Conservation (phyloP, 2,888 invertebrate genomes). For the Plagiodera versicolora region DNA sequence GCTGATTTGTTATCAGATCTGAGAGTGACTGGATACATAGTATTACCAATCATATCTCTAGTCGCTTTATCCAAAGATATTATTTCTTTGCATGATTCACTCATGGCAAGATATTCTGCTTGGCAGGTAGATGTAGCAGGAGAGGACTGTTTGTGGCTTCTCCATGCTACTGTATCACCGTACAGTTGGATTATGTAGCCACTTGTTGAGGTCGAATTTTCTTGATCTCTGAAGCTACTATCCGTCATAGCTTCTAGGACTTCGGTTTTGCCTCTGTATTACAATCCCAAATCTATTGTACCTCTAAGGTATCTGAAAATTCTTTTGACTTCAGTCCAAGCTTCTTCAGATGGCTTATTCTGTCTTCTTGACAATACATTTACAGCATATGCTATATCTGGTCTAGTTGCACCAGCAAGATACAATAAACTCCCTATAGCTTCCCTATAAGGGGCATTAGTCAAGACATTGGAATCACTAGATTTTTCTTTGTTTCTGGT, state of each 20-base stretch:
- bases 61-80: neutral
- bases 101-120: slow-evolving; percentile 14
- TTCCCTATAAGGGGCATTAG: slow-evolving; percentile 25
- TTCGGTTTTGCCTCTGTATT: neutral
- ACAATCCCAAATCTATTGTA: slow-evolving; percentile 13
- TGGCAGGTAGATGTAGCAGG: slow-evolving; percentile 7
- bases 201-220: slow-evolving; percentile 14
- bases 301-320: slow-evolving; percentile 15
- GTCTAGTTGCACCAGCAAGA: slow-evolving; percentile 26
- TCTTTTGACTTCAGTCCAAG: slow-evolving; percentile 14
- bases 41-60: slow-evolving; percentile 4
- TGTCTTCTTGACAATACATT: slow-evolving; percentile 11
- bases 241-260: slow-evolving; percentile 1
- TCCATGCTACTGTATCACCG: slow-evolving; percentile 8
- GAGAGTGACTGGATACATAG: slow-evolving; percentile 4
- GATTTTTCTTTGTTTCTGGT: too few species aligned
- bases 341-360: slow-evolving; percentile 9
- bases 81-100: slow-evolving; percentile 12
- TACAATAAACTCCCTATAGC: slow-evolving; percentile 34
- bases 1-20: slow-evolving; percentile 3
- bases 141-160: slow-evolving; percentile 6
- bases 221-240: slow-evolving; percentile 1
- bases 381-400: slow-evolving; percentile 24
- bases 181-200: slow-evolving; percentile 15
- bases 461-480: too few species aligned